Evolutionary conservation across 2,888 invertebrate species (phyloP).

Genomic region (Plagodis pulveraria): DNA sequence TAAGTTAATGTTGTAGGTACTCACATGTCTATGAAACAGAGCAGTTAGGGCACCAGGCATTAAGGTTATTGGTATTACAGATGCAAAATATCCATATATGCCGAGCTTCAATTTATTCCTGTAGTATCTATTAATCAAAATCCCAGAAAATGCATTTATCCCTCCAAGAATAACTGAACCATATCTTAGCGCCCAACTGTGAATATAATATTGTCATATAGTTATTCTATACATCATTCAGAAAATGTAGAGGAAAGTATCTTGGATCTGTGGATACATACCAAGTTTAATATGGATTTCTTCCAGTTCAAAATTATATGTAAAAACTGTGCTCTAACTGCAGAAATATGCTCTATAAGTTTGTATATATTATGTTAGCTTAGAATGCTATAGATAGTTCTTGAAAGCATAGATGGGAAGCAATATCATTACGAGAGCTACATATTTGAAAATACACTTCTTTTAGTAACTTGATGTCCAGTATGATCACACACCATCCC

Average conservation of each 20-base stretch:
- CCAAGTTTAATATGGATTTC: no score
- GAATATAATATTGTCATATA: constrained; percentile 21
- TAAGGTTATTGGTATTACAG: constrained; percentile 85
- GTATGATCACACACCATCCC: no score
- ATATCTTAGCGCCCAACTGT: constrained; percentile 80
- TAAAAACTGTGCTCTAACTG: background rate
- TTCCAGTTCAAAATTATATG: no score
- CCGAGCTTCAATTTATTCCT: constrained; percentile 86
- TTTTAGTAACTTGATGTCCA: no score
- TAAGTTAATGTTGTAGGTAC: constrained; percentile 32
- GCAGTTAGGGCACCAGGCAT: constrained; percentile 85
- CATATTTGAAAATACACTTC: no score
- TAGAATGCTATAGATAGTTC: background rate
- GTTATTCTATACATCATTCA: background rate
- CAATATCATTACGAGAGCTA: no score
- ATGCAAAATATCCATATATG: constrained; percentile 83
- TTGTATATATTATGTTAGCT: background rate
- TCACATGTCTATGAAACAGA: constrained; percentile 85
- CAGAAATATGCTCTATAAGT: no score
- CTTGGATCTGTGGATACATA: no score
- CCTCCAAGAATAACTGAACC: constrained; percentile 79
- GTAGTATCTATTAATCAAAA: constrained; percentile 86
- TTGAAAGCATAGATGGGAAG: no score
- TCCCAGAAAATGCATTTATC: constrained; percentile 80
- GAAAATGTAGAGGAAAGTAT: background rate